Evolutionary conservation across 2,888 invertebrate species (phyloP).

Genomic region (Nomada ruficornis): DNA sequence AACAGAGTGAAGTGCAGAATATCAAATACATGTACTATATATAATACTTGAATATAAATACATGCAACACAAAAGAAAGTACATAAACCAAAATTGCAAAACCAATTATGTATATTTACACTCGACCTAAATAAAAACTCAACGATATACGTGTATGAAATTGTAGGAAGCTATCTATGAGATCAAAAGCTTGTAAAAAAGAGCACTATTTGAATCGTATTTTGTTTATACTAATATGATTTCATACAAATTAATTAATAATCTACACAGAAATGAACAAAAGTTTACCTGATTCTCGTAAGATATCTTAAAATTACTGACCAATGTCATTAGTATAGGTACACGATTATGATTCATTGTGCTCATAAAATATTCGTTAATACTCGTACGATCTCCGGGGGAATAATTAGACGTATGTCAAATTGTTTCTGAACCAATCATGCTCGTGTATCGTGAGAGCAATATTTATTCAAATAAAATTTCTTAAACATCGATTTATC

Average conservation of each 20-base stretch:
- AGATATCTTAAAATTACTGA: slow-evolving; percentile 40
- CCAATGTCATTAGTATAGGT: slow-evolving; percentile 33
- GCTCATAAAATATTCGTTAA: slow-evolving; percentile 29
- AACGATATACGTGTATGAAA: background rate
- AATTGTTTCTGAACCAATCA: slow-evolving; percentile 25
- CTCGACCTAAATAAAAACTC: background rate
- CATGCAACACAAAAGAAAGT: background rate
- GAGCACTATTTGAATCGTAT: background rate
- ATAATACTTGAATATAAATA: background rate
- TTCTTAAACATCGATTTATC: slow-evolving; percentile 6
- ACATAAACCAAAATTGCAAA: background rate
- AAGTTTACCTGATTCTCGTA: slow-evolving; percentile 42
- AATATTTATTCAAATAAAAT: slow-evolving; percentile 22
- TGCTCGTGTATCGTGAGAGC: slow-evolving; percentile 2
- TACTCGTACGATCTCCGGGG: slow-evolving; percentile 7
- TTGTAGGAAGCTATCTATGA: too few species aligned
- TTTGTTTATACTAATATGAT: background rate
- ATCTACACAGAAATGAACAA: slow-evolving; percentile 14
- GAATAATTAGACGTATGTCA: slow-evolving; percentile 2
- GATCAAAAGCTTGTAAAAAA: background rate
- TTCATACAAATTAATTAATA: background rate
- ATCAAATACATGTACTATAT: background rate
- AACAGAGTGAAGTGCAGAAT: background rate
- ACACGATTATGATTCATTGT: slow-evolving; percentile 35
- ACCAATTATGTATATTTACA: background rate